Evolutionary conservation across 30 jellyfish, hydroid and myxozoan species (phyloP), one percentile per base, ranked within the genome.

Genomic region (Hydractinia echinata): DNA sequence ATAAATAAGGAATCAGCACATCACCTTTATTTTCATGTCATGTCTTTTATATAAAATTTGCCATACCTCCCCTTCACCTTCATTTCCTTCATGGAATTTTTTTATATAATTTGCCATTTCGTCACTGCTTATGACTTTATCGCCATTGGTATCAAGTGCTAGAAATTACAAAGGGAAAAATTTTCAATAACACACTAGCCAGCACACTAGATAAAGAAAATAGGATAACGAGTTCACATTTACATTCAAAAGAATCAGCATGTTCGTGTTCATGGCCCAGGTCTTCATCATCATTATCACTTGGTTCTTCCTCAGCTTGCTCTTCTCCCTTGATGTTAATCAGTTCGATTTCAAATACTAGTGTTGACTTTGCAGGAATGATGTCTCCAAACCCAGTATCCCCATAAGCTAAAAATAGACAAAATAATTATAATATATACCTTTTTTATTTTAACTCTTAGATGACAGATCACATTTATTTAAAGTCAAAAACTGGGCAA

Each of bases 101-200:
- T 83, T 87, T 19, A 92, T 51, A 67, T 92, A 89, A 39, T 73
- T 60, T 49, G 90, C 91, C 98, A 92, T 86, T 81, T 92, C 98
- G 51, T 92, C 98, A 39, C 81, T 79, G 21, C 64, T 83, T 6
- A 92, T 79, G 6, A 69, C 95, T 13, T 76, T 83, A 70, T 92
- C 88, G 15, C 90, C 90, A 80, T 92, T 86, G 8, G 78, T 51
- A 79, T 92, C 98, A 39, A 92, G 77, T 18, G 86, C 95, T 80
- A 66, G 44, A 79, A 79, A 8, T 55, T 39, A 56, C 58, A 61
- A 49, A 16, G 19, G 69, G 1, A 58, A 58, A 30, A 30, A 30
- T 30, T 30, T 30, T 30, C 44, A 30, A 30, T 30, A 30, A 30
- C 44, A 30, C 44, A 0, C 44, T 30, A 30, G 44, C 44, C 44